Evolutionary conservation across 2,888 invertebrate species (phyloP), one percentile per base, ranked within the genome.

Genomic region (Phyllotreta striolata): DNA sequence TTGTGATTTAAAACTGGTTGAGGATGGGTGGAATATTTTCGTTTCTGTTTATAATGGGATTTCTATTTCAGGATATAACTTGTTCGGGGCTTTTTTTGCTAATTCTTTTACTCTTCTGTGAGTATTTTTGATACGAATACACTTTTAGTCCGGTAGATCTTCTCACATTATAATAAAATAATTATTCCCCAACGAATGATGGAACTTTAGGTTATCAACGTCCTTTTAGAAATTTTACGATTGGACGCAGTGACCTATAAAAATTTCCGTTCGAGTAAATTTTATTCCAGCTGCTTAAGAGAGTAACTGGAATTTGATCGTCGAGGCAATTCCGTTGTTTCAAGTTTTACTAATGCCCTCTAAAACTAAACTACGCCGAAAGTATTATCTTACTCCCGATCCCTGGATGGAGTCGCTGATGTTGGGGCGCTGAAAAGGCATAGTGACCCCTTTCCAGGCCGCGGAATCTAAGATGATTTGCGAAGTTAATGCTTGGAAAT

Each of bases 301-400:
- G 6, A 14, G 47, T 14, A 47, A 47, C 5, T 14, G 49, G 49
- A 49, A 49, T 49, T 49, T 49, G 49, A 49, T 34, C 49, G 37
- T 35, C 12, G 34, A 34, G 34, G 37, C 49, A 51, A 34, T 47
- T 47, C 12, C 24, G 47, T 47, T 47, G 49, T 49, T 49, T 49
- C 49, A 69, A 73, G 71, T 72, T 73, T 71, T 72, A 71, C 72
- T 75, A 75, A 73, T 74, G 70, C 73, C 60, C 70, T 68, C 73
- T 71, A 72, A 73, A 69, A 66, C 35, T 47, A 70, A 65, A 62
- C 59, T 52, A 64, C 59, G 60, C 51, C 54, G 41, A 49, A 61
- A 65, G 64, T 67, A 64, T 67, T 63, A 67, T 64, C 60, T 63
- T 60, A 56, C 49, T 38, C 38, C 12, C 13, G 14, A 14, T 14